Conservation (phyloP, 2,113 vertebrate genomes). For the Todiramphus chloris region DNA sequence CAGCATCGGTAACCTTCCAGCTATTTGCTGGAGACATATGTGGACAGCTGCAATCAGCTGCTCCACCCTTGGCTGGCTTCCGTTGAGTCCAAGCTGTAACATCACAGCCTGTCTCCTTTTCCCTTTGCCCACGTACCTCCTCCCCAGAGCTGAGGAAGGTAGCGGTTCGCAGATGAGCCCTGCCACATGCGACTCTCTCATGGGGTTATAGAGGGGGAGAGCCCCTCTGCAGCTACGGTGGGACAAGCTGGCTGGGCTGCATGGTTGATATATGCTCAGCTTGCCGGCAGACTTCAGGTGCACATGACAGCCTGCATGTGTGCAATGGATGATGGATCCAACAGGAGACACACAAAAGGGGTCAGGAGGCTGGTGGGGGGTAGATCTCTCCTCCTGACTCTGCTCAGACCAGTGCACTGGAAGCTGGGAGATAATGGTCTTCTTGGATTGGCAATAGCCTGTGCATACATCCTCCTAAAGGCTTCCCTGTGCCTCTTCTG, state of each 20-base stretch:
- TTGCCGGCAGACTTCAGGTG: not conserved
- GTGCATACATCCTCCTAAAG: not conserved
- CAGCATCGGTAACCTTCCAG: not conserved
- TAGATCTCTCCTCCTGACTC: not conserved
- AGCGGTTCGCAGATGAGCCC: not conserved
- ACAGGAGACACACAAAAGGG: not conserved
- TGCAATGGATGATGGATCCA: not conserved
- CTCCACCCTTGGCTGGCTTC: rapidly evolving
- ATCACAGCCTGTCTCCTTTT: not conserved
- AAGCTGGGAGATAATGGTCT: not conserved
- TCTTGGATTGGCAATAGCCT: not conserved
- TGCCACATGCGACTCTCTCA: not conserved
- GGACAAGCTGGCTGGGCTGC: not conserved
- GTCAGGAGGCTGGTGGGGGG: not conserved
- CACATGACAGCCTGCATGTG: not conserved
- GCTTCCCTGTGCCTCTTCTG: not conserved
- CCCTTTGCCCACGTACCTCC: not conserved
- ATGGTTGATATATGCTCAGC: not conserved
- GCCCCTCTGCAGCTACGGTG: not conserved
- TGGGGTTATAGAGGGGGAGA: not conserved
- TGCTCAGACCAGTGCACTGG: not conserved
- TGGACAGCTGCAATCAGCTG: not conserved
- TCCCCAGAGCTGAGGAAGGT: not conserved
- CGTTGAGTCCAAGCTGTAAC: not conserved
- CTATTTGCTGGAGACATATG: not conserved